These are phyloP conservation scores for Pangasius krempfi DNA, from an alignment of 2,797 vertebrate genomes.

Conservation along the genomic window DNA sequence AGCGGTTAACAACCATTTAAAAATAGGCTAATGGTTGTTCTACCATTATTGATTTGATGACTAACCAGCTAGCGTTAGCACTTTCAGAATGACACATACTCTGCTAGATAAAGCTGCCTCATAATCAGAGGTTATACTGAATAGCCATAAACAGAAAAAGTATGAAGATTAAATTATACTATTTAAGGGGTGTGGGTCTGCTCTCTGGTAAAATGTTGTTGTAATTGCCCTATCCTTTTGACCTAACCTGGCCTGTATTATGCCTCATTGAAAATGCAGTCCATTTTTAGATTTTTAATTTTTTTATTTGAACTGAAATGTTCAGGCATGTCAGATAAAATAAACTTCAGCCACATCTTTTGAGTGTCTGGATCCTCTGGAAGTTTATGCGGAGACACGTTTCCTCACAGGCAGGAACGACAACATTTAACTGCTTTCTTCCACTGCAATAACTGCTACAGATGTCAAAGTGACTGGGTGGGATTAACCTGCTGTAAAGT, in stretches of 20 bases:
- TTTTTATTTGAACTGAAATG: background rate
- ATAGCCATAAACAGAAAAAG: background rate
- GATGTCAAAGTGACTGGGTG: background rate
- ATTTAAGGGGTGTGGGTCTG: too few relatives aligned
- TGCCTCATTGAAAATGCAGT: background rate
- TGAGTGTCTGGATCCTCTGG: background rate
- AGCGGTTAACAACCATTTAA: background rate
- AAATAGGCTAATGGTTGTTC: background rate
- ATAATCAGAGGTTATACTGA: background rate
- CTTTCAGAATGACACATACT: background rate
- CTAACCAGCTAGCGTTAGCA: background rate
- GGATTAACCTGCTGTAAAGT: background rate
- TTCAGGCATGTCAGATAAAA: background rate
- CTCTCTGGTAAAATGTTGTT: background rate
- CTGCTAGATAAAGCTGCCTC: background rate
- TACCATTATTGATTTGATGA: background rate
- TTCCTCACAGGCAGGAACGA: background rate
- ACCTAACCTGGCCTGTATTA: background rate
- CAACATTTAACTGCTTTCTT: background rate
- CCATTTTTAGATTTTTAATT: background rate
- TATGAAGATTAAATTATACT: background rate
- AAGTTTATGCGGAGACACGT: background rate
- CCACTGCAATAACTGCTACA: background rate
- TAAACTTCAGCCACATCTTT: background rate
- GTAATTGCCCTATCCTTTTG: background rate